phyloP scores from a whole-genome alignment of 2,888 invertebrate species.

The Limnephilus rhombicus region DNA sequence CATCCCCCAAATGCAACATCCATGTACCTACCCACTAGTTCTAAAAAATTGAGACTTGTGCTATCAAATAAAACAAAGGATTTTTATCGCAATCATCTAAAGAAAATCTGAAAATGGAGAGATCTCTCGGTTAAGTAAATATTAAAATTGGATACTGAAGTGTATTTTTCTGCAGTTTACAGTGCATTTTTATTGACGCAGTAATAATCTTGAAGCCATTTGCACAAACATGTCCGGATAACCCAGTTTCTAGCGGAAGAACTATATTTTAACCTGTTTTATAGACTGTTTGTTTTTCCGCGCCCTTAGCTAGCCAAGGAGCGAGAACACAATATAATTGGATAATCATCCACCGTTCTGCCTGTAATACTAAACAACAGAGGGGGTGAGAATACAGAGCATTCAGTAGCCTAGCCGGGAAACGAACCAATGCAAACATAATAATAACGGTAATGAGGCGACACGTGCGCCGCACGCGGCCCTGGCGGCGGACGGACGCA shows the following conservation, averaged over 20 bases:
- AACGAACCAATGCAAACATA: slow-evolving; percentile 55
- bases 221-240: neutral
- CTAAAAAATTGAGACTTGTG: too few relatives aligned
- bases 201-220: neutral
- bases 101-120: too few relatives aligned
- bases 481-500: slow-evolving; percentile 45
- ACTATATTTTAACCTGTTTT: slow-evolving; percentile 8
- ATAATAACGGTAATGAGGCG: slow-evolving; percentile 56
- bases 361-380: slow-evolving; percentile 31
- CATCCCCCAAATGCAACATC: too few relatives aligned
- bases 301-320: slow-evolving; percentile 26
- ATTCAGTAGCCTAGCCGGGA: slow-evolving; percentile 32
- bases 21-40: too few relatives aligned
- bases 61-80: too few relatives aligned
- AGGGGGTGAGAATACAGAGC: neutral
- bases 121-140: too few relatives aligned
- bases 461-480: slow-evolving; percentile 56
- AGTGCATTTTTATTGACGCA: neutral
- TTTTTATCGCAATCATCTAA: too few relatives aligned
- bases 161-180: neutral
- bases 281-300: slow-evolving; percentile 30
- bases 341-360: slow-evolving; percentile 51
- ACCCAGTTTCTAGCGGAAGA: neutral
- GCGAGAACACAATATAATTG: slow-evolving; percentile 46
- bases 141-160: too few relatives aligned